Base-by-base conservation (phyloP, 2,113 vertebrate genomes). In the Acanthisitta chloris region DNA sequence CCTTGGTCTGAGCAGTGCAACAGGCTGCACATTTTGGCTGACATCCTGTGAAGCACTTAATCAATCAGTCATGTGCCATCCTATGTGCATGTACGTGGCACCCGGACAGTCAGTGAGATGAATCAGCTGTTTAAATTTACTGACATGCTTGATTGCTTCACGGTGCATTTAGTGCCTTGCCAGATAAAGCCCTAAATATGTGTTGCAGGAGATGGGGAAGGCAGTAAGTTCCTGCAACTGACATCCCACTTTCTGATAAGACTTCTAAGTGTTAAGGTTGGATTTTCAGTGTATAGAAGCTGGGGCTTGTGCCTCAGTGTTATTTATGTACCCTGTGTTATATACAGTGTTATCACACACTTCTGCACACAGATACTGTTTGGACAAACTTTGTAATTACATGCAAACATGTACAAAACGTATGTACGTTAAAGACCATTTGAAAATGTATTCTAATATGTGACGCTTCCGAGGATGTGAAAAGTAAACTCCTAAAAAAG, bases 241-340 rank as follows among this genome's bases (percentile, higher is more conserved):
- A 9, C 23, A 51, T 79, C 14, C 15, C 1, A 0, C 6, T 48
- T 88, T 94, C 64, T 79, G 23, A 28, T 76, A 40, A 70, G 17
- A 65, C 4, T 65, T 57, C 24, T 33, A 23, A 55, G 29, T 78
- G 45, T 66, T 59, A 64, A 48, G 14, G 48, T n/a, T 85, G 66
- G 12, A n/a, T 91, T 87, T 91, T 67, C 36, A 33, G 55, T 67
- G 28, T 33, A 15, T 25, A 40, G 65, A 62, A 74, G 38, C 18
- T 9, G 4, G 20, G 12, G 34, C 92, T 73, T 65, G 29, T 61
- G n/a, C 26, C 36, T 57, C 38, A 31, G 26, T 49, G 23, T 65
- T 49, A 29, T 0, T 65, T 49, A 29, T 0, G 3, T 66, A 25
- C 9, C 0, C n/a, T n/a, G n/a, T n/a, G n/a, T n/a, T n/a, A n/a